These are phyloP conservation scores for Reticulitermes speratus DNA, from an alignment of 1,140 invertebrate species.

Conservation along the genomic window DNA sequence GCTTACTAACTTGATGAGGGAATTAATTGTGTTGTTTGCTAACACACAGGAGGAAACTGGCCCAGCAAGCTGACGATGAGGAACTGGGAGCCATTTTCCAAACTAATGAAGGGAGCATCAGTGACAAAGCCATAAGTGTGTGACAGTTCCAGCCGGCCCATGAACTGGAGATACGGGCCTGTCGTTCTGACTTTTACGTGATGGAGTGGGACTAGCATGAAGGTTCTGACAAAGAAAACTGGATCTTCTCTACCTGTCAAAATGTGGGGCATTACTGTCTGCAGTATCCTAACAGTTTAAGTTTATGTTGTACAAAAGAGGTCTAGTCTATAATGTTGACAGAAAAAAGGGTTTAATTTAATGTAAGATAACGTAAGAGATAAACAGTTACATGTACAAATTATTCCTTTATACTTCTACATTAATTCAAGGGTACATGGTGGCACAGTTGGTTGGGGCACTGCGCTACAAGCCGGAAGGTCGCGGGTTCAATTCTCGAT, in stretches of 20 bases:
- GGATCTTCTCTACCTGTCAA: not conserved
- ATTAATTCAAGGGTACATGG: not conserved
- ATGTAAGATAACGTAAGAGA: not conserved
- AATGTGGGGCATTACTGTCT: not conserved
- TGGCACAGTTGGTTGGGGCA: no score
- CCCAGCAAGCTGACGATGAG: conserved; percentile 8
- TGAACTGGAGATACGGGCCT: not conserved
- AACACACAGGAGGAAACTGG: not conserved
- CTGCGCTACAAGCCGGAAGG: no score
- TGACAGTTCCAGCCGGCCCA: conserved; percentile 15
- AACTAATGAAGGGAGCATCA: conserved; percentile 14
- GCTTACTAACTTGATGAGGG: not conserved
- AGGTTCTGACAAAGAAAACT: not conserved
- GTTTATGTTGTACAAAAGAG: not conserved
- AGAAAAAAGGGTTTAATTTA: not conserved
- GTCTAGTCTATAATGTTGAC: not conserved
- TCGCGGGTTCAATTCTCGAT: no score
- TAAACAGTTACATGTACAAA: not conserved
- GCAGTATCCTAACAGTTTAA: not conserved
- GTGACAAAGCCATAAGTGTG: conserved; percentile 26
- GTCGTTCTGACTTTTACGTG: not conserved
- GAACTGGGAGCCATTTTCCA: conserved; percentile 23
- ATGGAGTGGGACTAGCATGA: not conserved
- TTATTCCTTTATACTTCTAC: not conserved
- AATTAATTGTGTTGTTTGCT: not conserved